Conservation (phyloP, 2,888 invertebrate species). For the Caenorhabditis angaria region DNA sequence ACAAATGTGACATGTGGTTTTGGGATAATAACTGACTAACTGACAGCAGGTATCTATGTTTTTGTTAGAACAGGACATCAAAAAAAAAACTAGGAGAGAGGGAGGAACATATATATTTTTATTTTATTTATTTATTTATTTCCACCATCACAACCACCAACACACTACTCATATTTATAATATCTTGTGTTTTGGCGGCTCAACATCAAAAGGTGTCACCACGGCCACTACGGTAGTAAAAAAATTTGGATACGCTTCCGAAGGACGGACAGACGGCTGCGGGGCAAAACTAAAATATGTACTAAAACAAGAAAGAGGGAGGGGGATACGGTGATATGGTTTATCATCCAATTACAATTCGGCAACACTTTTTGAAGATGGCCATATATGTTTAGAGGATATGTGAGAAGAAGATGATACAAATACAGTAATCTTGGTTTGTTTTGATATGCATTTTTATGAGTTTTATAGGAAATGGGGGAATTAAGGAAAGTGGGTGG, state of each 20-base stretch:
- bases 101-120: conserved; percentile 9
- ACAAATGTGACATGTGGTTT: conserved; percentile 50
- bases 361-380: conserved; percentile 1
- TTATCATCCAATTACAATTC: conserved; percentile 2
- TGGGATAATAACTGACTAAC: conserved; percentile 50
- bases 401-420: too few species aligned
- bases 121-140: conserved; percentile 3
- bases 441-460: too few species aligned
- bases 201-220: conserved; percentile 49
- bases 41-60: conserved; percentile 41
- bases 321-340: conserved; percentile 8
- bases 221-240: conserved; percentile 49
- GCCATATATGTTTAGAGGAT: too few species aligned
- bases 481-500: too few species aligned
- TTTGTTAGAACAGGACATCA: too few species aligned
- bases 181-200: conserved; percentile 27
- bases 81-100: too few species aligned
- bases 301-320: background rate
- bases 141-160: conserved; percentile 11
- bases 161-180: conserved; percentile 10
- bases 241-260: conserved; percentile 22
- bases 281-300: background rate
- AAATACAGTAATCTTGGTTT: too few species aligned
- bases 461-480: too few species aligned
- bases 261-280: conserved; percentile 1